phyloP scores from a whole-genome alignment of 2,113 vertebrate species.

The Agelaius phoeniceus region DNA sequence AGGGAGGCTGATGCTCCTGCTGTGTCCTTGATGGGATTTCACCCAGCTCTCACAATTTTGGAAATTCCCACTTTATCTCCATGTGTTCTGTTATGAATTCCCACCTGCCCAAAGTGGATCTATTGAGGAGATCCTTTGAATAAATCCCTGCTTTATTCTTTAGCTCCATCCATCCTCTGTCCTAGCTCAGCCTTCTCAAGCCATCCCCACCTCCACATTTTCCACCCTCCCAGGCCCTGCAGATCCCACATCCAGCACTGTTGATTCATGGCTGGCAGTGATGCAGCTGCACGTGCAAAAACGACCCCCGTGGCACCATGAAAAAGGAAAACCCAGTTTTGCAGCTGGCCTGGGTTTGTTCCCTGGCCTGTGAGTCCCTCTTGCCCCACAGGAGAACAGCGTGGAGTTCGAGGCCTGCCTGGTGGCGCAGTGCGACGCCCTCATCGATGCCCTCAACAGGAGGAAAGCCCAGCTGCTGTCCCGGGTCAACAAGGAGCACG shows the following conservation, averaged over 20 bases:
- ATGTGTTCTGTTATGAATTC: no score
- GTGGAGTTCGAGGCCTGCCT: constrained; percentile 98
- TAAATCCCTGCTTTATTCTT: no score
- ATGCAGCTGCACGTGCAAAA: not conserved
- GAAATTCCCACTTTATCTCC: not conserved
- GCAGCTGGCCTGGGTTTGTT: rapidly evolving
- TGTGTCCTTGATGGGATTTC: not conserved
- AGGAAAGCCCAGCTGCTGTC: constrained; percentile 94
- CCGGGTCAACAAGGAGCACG: constrained; percentile 94
- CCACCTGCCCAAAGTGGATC: no score
- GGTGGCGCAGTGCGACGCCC: constrained; percentile 97
- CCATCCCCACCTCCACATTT: not conserved
- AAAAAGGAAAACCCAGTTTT: not conserved
- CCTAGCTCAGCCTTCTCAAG: not conserved
- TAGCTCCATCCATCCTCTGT: not conserved
- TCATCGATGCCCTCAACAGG: constrained; percentile 95
- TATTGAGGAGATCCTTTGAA: no score
- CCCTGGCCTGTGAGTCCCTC: not conserved
- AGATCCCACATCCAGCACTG: rapidly evolving
- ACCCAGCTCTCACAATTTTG: not conserved
- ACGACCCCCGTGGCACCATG: rapidly evolving
- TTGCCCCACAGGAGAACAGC: constrained; percentile 87
- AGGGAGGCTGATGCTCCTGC: not conserved
- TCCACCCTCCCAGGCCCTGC: rapidly evolving
- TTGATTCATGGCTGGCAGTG: not conserved